Evolutionary conservation across 53 echinoderm and acorn worm genomes (phyloP).

Genomic region (Holothuria scabra): DNA sequence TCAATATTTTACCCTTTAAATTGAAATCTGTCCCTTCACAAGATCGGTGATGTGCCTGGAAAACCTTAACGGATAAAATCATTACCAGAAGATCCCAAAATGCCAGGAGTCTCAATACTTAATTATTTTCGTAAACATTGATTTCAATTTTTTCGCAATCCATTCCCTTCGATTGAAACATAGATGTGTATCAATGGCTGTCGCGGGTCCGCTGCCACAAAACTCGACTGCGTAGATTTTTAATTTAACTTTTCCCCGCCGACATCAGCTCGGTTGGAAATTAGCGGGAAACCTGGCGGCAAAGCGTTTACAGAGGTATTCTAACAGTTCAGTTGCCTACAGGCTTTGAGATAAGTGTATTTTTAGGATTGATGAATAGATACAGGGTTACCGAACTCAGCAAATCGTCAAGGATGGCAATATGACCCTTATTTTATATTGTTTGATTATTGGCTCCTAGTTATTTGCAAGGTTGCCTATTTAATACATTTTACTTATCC

Average conservation of each 20-base stretch:
- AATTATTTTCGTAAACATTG: conserved; percentile 14
- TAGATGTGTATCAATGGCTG: neutral
- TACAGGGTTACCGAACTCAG: no score
- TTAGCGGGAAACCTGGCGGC: conserved; percentile 35
- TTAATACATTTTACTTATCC: no score
- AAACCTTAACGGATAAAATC: no score
- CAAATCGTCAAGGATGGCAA: no score
- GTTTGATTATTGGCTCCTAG: no score
- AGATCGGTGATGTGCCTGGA: no score
- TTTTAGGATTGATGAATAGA: no score
- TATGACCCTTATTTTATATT: no score
- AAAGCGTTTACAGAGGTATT: conserved; percentile 3
- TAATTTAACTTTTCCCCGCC: conserved; percentile 23
- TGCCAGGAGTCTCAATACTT: conserved; percentile 4
- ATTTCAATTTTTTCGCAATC: conserved; percentile 8
- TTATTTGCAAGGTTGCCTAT: no score
- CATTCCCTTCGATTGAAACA: conserved; percentile 35
- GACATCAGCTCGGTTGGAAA: neutral
- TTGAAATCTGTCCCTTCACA: no score
- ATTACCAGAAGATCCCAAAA: no score
- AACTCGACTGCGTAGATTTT: neutral
- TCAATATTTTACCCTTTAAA: no score
- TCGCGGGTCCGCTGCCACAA: neutral
- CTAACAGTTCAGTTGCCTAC: neutral
- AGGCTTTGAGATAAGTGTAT: neutral